Percentiles rank a stretch among this genome's conserved stretches.
Conservation (phyloP, 2,797 vertebrate species). For the Argyrosomus regius region DNA sequence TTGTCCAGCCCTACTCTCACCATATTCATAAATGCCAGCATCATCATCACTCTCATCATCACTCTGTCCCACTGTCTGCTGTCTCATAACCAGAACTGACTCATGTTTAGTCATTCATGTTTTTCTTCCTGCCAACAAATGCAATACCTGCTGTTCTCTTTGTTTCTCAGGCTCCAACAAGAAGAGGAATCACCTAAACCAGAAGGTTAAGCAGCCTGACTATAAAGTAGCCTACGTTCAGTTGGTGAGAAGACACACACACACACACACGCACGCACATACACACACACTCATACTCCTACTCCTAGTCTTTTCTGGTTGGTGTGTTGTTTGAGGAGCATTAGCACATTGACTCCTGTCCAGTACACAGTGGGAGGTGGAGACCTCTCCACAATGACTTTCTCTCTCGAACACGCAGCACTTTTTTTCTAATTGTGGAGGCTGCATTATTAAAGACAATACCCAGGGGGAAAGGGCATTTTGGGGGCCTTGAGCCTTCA, state of each 20-base stretch:
- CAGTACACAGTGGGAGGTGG: conserved; percentile 53
- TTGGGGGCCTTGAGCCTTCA: conserved; percentile 19
- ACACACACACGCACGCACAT: conserved; percentile 16
- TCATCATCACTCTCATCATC: conserved; percentile 16
- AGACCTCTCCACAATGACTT: conserved; percentile 56
- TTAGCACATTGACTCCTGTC: conserved; percentile 49
- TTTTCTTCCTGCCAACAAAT: conserved; percentile 4
- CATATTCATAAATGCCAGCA: neutral
- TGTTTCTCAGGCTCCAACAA: conserved; percentile 86
- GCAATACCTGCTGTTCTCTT: conserved; percentile 19
- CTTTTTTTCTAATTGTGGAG: conserved; percentile 22
- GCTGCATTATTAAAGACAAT: conserved; percentile 57
- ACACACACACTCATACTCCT: conserved; percentile 7
- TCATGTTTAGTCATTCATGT: conserved; percentile 5
- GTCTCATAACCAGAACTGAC: neutral
- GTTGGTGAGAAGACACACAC: conserved; percentile 88
- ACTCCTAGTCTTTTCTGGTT: conserved; percentile 32
- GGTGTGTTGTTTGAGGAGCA: conserved; percentile 48
- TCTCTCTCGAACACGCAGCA: conserved; percentile 1
- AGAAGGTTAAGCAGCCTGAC: conserved; percentile 92
- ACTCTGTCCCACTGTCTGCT: neutral
- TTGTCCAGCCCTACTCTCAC: neutral
- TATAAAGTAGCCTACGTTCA: conserved; percentile 97
- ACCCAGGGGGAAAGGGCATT: conserved; percentile 16
- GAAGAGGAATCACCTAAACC: conserved; percentile 92